Evolutionary conservation across 2,888 invertebrate genomes (phyloP).

Genomic region (Stramonita haemastoma): DNA sequence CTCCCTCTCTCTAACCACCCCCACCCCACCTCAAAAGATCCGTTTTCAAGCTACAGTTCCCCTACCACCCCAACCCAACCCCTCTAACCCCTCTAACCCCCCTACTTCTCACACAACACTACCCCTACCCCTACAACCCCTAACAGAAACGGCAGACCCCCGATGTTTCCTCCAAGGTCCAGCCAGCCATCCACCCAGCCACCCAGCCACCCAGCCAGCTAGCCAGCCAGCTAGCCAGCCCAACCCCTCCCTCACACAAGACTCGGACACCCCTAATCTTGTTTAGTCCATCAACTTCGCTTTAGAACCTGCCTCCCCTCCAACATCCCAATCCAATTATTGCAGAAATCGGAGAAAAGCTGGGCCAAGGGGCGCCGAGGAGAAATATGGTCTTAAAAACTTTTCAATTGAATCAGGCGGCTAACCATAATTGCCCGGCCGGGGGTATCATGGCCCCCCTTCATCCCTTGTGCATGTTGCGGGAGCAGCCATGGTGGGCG

Average conservation of each 20-base stretch:
- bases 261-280: neutral
- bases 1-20: no score
- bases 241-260: neutral
- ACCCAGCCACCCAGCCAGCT: no score
- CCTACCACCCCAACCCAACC: neutral
- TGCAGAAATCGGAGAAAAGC: neutral
- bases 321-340: neutral
- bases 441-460: conserved; percentile 4
- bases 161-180: neutral
- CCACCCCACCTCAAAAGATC: no score
- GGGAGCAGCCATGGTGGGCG: conserved; percentile 33
- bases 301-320: neutral
- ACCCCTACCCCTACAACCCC: neutral
- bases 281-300: conserved; percentile 12
- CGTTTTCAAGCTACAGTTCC: no score
- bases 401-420: conserved; percentile 38
- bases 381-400: conserved; percentile 35
- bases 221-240: no score
- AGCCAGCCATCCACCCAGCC: no score
- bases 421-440: conserved; percentile 37
- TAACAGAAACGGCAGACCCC: no score
- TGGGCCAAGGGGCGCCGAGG: neutral
- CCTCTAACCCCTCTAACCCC: neutral
- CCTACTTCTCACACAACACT: neutral
- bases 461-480: neutral